Base-by-base conservation (phyloP, 2,888 invertebrate species). In the Heliconius erato region DNA sequence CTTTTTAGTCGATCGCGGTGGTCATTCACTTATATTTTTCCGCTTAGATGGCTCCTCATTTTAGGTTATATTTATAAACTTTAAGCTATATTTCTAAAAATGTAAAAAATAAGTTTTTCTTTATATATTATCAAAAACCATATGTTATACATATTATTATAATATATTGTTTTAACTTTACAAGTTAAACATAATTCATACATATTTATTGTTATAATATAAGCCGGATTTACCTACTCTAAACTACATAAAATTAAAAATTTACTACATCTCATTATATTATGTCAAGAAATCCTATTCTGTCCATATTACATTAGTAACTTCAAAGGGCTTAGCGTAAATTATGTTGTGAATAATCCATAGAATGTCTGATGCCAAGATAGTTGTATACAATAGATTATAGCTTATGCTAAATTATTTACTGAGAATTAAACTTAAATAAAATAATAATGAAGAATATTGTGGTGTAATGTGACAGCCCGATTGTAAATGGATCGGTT, bases 301-400 rank as follows among this genome's bases (percentile, higher is more conserved):
- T 76, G 16, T 40, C 11, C 63, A 63, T 63, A 76, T 63, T 76
- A 63, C 35, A 76, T 63, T 59, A 63, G 76, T 28, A 40, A 76
- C 63, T 76, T 76, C 76, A 76, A 76, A 76, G 76, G 76, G 76
- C 76, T n/a, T 76, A 63, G 26, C n/a, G 76, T 63, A 63, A 76
- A 63, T 63, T 63, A 63, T n/a, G 59, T 40, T 12, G 35, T 63
- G 63, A 76, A 76, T 76, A 76, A 76, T 76, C 63, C 63, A n/a
- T 40, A 76, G 35, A 76, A 76, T 76, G 32, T 40, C 63, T 40
- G 63, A 40, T 63, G 76, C 35, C 76, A 76, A 40, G 35, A 40
- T 76, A 76, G 63, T 23, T 63, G 6, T 44, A 32, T 72, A 72
- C 2, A 26, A 26, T 72, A 44, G 5, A 44, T 44, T 72, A 72